Evolutionary conservation across 1,140 invertebrate genomes (phyloP), one percentile per base, ranked within the genome.

Genomic region (Chionoecetes opilio): DNA sequence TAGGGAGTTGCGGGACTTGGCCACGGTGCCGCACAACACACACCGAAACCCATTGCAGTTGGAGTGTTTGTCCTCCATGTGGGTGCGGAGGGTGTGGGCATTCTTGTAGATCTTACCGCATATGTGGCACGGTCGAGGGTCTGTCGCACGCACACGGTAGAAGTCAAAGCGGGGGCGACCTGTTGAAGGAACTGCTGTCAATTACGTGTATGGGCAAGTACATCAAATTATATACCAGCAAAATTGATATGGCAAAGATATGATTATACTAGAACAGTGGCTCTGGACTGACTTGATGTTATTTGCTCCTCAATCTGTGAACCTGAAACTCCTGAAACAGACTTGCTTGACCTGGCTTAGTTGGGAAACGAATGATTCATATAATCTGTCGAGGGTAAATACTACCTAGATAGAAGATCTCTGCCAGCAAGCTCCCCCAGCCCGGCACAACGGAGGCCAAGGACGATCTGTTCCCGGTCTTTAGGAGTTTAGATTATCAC

Each of bases 51-150:
- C 99, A 0, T 98, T 98, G 97, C 99, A 99, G 96, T 99, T 98
- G 5, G 99, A 99, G 97, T 99, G 98, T 97, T 99, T 99, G 97
- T 99, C 98, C 97, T 99, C 99, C 93, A 99, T 97, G 97, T 99
- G 99, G 5, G 99, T 99, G 86, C 98, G 97, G 94, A 99, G 97
- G 0, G 99, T 99, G 97, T 99, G 99, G 1, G 99, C 99, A 6
- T 96, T 96, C 92, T 96, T 96, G 97, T 99, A 99, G 96, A 99
- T 99, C 97, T 99, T 99, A 2, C 98, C 98, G 97, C 99, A 99
- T 97, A 99, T 99, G 11, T 98, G 98, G 97, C 99, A 99, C 0
- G 99, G 99, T 37, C 99, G 97, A 0, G 98, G 98, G 97, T 99
- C 99, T 26, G 98, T 99, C 0, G 98, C 99, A 96, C 99, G 97